Evolutionary conservation across 2,888 invertebrate species (phyloP).

Genomic region (Drosophila barbarae): DNA sequence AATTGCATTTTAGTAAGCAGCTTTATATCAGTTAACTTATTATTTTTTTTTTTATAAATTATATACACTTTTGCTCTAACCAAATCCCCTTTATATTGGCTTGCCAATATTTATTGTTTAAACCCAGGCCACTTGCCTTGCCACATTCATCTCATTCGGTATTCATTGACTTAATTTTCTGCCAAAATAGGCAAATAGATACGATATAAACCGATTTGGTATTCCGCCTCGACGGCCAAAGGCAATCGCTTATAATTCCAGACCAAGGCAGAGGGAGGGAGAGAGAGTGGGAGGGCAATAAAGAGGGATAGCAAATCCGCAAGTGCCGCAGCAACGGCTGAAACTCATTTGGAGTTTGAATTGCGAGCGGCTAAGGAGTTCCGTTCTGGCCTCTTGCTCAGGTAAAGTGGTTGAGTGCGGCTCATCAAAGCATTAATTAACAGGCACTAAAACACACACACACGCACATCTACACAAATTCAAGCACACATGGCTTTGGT

Average conservation of each 20-base stretch:
- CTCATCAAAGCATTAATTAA: conserved; percentile 40
- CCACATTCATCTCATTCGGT: conserved; percentile 2
- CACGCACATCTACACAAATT: neutral
- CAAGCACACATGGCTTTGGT: neutral
- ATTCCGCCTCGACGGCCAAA: conserved; percentile 23
- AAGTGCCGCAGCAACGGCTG: conserved; percentile 16
- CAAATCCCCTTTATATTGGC: neutral
- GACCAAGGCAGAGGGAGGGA: neutral
- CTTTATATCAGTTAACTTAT: no score
- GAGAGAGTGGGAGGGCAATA: neutral
- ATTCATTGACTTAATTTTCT: conserved; percentile 23
- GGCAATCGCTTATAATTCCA: conserved; percentile 25
- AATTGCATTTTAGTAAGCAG: no score
- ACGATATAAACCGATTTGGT: conserved; percentile 26
- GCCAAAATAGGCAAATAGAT: conserved; percentile 20
- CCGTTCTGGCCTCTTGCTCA: conserved; percentile 6
- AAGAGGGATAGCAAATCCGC: neutral
- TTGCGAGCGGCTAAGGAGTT: conserved; percentile 5
- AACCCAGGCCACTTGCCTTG: conserved; percentile 7
- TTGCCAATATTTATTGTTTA: neutral
- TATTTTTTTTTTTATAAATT: no score
- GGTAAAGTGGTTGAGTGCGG: conserved; percentile 27
- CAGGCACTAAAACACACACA: conserved; percentile 35
- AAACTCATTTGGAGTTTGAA: conserved; percentile 7
- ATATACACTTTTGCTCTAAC: neutral